These are phyloP conservation scores for Hydrolagus affinis DNA, from an alignment of 2,113 vertebrate species.

Conservation along the genomic window DNA sequence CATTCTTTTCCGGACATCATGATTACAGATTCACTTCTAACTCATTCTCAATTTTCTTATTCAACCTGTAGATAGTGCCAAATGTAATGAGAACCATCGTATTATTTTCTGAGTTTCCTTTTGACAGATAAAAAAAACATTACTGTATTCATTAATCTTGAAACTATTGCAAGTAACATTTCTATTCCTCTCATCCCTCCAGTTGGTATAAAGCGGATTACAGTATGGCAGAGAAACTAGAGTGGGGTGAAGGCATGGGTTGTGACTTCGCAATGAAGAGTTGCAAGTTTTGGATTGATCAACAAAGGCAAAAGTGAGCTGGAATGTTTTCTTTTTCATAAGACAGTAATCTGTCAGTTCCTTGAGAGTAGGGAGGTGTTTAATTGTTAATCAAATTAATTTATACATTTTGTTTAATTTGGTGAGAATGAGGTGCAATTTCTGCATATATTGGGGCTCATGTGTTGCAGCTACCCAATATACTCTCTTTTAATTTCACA, in stretches of 20 bases:
- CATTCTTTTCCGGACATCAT: too few species aligned
- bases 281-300: conserved; percentile 95
- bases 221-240: conserved; percentile 85
- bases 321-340: not conserved
- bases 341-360: not conserved
- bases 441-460: not conserved
- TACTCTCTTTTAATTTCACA: not conserved
- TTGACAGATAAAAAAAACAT: not conserved
- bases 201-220: conserved; percentile 98
- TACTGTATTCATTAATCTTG: not conserved
- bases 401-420: too few species aligned
- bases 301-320: conserved; percentile 69
- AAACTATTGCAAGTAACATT: not conserved
- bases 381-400: too few species aligned
- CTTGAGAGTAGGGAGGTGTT: too few species aligned
- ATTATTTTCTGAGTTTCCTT: too few species aligned
- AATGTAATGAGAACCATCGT: too few species aligned
- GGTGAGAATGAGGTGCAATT: too few species aligned
- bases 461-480: not conserved
- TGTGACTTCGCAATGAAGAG: conserved; percentile 95
- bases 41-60: too few species aligned
- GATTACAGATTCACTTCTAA: too few species aligned
- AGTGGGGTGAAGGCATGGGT: conserved; percentile 86
- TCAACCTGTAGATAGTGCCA: too few species aligned
- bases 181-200: conserved; percentile 35